A percentile compares a stretch with the other conserved stretches of the same genome.
These are phyloP conservation scores for Eumaeus atala DNA, from an alignment of 1,140 invertebrate species.

Conservation along the genomic window DNA sequence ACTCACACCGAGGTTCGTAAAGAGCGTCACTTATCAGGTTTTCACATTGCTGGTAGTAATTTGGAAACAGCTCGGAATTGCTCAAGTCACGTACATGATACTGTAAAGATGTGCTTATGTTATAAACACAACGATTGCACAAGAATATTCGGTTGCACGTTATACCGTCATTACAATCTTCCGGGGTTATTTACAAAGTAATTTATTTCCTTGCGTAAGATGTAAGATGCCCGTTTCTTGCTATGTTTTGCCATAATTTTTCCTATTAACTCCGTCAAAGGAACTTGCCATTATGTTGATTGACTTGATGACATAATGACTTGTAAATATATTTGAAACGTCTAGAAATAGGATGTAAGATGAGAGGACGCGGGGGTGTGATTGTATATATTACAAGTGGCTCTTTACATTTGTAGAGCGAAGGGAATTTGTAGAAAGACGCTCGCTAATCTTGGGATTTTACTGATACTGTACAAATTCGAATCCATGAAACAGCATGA, in stretches of 20 bases:
- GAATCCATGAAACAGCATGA: too few species aligned
- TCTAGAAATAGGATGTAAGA: too few species aligned
- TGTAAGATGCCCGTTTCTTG: slow-evolving; percentile 14
- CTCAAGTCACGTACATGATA: slow-evolving; percentile 2
- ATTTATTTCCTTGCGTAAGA: slow-evolving; percentile 14
- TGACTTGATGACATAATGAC: slow-evolving; percentile 4
- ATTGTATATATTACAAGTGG: too few species aligned
- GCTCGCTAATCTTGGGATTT: too few species aligned
- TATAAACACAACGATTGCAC: background rate
- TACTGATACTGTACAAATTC: too few species aligned
- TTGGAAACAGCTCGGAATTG: background rate
- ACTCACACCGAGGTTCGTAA: too few species aligned
- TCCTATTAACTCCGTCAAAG: slow-evolving; percentile 9
- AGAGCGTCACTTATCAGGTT: too few species aligned
- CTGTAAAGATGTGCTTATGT: slow-evolving; percentile 4
- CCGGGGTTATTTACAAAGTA: slow-evolving; percentile 14
- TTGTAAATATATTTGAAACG: too few species aligned
- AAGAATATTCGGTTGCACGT: slow-evolving; percentile 1
- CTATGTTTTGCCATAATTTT: slow-evolving; percentile 11
- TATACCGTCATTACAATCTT: background rate
- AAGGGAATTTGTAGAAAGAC: too few species aligned
- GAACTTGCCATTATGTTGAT: slow-evolving; percentile 11
- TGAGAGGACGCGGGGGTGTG: too few species aligned
- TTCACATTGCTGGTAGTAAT: background rate
- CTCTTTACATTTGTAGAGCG: too few species aligned